Evolutionary conservation across 2,888 invertebrate species (phyloP).

Genomic region (Diachrysia chrysitis): DNA sequence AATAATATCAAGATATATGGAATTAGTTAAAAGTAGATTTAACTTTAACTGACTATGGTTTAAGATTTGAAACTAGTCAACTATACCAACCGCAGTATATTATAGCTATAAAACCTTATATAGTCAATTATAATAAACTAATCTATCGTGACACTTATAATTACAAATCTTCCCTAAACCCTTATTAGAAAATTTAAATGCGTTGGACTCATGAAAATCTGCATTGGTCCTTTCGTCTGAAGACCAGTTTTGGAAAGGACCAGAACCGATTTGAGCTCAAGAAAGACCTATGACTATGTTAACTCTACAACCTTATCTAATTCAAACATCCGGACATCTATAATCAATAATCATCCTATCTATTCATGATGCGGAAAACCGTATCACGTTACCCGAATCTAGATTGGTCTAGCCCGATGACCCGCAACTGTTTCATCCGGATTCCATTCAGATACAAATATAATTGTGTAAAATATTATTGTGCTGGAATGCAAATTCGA

Average conservation of each 20-base stretch:
- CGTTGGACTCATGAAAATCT: no score
- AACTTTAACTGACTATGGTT: neutral
- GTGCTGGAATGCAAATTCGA: neutral
- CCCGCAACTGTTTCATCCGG: conserved; percentile 20
- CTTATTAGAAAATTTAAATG: no score
- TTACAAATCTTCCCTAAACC: no score
- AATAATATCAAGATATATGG: neutral
- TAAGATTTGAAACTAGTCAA: no score
- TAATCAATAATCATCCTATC: neutral
- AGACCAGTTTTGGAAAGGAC: no score
- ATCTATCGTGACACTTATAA: no score
- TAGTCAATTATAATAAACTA: no score
- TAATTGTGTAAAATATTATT: conserved; percentile 7
- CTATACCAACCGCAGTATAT: no score
- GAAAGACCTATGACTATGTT: neutral
- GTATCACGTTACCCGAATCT: conserved; percentile 29
- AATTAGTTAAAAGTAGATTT: neutral
- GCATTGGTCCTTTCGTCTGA: no score
- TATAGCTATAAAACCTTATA: no score
- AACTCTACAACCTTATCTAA: neutral
- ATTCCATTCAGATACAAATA: conserved; percentile 4
- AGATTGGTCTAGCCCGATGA: conserved; percentile 40
- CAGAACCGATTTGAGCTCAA: no score
- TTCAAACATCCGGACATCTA: neutral
- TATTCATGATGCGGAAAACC: conserved; percentile 14